Percentiles rank a stretch among this genome's conserved stretches.
phyloP scores from a whole-genome alignment of 2,797 vertebrate species.

The Cottoperca gobio region DNA sequence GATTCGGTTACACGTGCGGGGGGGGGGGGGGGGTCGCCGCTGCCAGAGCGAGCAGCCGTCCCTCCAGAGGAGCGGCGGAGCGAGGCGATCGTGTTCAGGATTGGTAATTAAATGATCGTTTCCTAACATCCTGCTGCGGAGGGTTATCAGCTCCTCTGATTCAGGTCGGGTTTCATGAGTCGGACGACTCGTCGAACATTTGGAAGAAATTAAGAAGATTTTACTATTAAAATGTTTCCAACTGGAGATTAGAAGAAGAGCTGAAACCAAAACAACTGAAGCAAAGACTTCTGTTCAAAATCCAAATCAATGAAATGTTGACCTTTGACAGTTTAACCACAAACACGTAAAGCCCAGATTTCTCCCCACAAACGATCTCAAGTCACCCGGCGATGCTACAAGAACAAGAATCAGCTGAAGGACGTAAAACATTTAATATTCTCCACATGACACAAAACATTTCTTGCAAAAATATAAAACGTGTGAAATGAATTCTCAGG shows the following conservation, averaged over 20 bases:
- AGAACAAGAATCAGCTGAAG: too few species aligned
- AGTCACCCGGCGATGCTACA: too few species aligned
- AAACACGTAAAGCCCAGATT: too few species aligned
- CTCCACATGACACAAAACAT: slow-evolving; percentile 19
- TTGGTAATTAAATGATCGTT: slow-evolving; percentile 54
- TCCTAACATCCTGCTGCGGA: slow-evolving; percentile 49
- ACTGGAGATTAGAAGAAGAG: not conserved
- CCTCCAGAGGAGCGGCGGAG: slow-evolving; percentile 18
- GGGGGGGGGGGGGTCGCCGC: not conserved
- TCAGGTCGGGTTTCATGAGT: slow-evolving; percentile 6
- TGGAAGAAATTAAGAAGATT: slow-evolving; percentile 17
- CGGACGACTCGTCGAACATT: not conserved
- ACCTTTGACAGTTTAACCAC: too few species aligned
- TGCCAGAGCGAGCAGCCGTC: slow-evolving; percentile 41
- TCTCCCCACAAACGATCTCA: too few species aligned
- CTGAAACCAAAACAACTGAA: not conserved
- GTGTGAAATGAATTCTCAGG: slow-evolving; percentile 56
- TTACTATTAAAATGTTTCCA: not conserved
- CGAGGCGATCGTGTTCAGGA: slow-evolving; percentile 30
- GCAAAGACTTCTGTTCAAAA: too few species aligned
- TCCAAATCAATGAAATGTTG: too few species aligned
- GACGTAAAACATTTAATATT: slow-evolving; percentile 49
- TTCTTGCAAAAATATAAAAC: slow-evolving; percentile 67
- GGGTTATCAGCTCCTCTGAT: slow-evolving; percentile 32
- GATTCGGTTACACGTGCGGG: slow-evolving; percentile 20